Percentiles rank a stretch among this genome's conserved stretches.
Evolutionary conservation across 2,113 vertebrate species (phyloP).

Genomic region (Entomyzon cyanotis): DNA sequence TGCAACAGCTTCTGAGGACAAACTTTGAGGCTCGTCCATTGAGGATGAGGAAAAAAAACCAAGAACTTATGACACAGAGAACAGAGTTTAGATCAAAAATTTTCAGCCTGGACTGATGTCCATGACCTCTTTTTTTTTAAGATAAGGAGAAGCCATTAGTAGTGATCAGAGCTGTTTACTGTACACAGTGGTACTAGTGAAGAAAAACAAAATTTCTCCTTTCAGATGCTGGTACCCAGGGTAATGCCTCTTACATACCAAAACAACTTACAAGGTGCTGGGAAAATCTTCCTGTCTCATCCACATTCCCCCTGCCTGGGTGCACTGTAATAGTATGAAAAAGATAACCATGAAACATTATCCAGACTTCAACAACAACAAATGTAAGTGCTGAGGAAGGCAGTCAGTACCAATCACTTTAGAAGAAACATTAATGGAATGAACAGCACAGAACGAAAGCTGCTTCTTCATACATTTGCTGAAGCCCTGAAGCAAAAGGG

Average conservation of each 20-base stretch:
- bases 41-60: background rate
- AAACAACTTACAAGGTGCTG: background rate
- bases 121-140: background rate
- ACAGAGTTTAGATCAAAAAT: background rate
- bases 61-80: background rate
- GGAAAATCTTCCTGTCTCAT: background rate
- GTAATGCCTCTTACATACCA: background rate
- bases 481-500: background rate
- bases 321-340: background rate
- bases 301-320: background rate
- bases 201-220: background rate
- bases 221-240: background rate
- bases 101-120: background rate
- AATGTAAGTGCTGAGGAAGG: background rate
- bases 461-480: background rate
- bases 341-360: background rate
- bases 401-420: background rate
- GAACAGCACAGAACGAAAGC: background rate
- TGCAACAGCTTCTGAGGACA: background rate
- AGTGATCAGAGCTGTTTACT: background rate
- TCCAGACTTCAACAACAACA: background rate
- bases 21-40: background rate
- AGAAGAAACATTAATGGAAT: background rate
- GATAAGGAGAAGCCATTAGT: background rate
- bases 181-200: background rate